Base-by-base conservation (phyloP, 1,140 invertebrate genomes). In the Drosophila kurseongensis region DNA sequence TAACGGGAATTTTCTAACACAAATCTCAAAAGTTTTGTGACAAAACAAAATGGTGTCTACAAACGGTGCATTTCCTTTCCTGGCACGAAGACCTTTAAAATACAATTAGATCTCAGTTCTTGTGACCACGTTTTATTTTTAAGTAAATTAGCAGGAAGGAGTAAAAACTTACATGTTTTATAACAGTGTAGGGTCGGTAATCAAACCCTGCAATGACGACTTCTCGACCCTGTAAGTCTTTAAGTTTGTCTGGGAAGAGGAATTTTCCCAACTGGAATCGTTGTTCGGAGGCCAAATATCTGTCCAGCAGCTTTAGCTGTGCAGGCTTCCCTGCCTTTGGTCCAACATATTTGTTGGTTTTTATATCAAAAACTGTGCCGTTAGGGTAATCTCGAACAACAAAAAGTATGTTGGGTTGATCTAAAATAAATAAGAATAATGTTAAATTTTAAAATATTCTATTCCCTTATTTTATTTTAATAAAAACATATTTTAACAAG, bases 271-370 rank as follows among this genome's bases (percentile, higher is more conserved):
- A 4, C 14, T 42, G 51, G 69, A 91, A 74, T 12, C 55, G 23
- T 14, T 62, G 7, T 16, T 75, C 7, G 0, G 36, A 1, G 0
- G 50, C 58, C 65, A 75, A 58, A 18, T 65, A 91, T 2, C 36
- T 42, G 73, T 91, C 84, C 3, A 91, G 32, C 8, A 79, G 5
- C 6, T 40, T 36, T 2, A 89, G 27, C n/a, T 86, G 66, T 1
- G 52, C 51, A 0, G 76, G 90, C 0, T 75, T 51, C 7, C 76
- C 71, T 1, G 72, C 50, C 40, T 47, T 68, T 6, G 74, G 47
- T 7, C 90, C 90, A 12, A 83, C 81, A 65, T 76, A 91, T 63
- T 91, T 91, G 51, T 91, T 91, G 0, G 91, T 91, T 55, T 83
- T 91, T 5, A 91, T 56, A 7, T 91, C 60, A 35, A 91, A 91